Percentiles rank a stretch among this genome's conserved stretches.
These are phyloP conservation scores for Sylvia borin DNA, from an alignment of 2,797 vertebrate genomes.

Conservation along the genomic window DNA sequence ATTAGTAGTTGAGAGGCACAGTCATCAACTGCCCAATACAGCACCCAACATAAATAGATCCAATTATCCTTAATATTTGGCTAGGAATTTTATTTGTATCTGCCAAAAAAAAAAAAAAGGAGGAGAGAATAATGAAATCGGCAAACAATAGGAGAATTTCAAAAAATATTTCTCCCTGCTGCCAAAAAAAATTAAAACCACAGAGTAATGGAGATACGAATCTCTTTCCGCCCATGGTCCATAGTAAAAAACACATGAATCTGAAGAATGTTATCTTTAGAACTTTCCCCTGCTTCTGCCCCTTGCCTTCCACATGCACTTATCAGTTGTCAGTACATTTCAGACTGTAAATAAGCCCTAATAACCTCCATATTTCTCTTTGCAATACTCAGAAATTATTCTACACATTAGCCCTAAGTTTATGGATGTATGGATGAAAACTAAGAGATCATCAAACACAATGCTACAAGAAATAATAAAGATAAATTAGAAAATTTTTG, in stretches of 20 bases:
- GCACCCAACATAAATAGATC: not conserved
- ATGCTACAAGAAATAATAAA: not conserved
- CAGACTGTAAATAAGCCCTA: not conserved
- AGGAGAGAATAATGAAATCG: conserved; percentile 9
- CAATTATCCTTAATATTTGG: conserved; percentile 31
- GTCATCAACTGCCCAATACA: not conserved
- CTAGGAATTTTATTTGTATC: conserved; percentile 12
- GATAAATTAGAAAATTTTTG: not conserved
- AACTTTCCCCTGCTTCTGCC: not conserved
- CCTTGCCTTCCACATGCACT: not conserved
- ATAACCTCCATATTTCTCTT: not conserved
- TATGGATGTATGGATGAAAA: not conserved
- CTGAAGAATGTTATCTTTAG: conserved; percentile 43
- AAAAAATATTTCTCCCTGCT: conserved; percentile 21
- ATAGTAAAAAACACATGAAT: conserved; percentile 3
- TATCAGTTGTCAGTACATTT: not conserved
- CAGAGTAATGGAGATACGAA: conserved; percentile 35
- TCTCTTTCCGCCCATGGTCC: not conserved
- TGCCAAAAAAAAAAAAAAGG: conserved; percentile 7
- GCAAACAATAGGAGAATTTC: conserved; percentile 32
- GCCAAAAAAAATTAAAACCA: conserved; percentile 44
- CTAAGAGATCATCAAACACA: not conserved
- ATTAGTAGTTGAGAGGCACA: not conserved
- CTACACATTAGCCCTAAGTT: not conserved
- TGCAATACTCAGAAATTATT: not conserved